phyloP scores from a whole-genome alignment of 2,797 vertebrate species.

The Podarcis lilfordi region DNA sequence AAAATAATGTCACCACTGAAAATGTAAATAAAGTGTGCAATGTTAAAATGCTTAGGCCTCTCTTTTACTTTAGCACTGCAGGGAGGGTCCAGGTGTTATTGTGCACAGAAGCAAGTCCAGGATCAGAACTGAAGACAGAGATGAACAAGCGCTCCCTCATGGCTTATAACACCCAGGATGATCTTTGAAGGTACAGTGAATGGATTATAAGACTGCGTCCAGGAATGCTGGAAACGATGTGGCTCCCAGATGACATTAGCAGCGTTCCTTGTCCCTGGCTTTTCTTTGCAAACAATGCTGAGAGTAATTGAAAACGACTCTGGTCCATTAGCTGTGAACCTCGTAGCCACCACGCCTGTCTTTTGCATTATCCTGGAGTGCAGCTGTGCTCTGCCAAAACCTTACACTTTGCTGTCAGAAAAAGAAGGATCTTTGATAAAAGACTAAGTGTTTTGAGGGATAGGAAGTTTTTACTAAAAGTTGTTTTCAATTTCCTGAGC shows the following conservation, averaged over 20 bases:
- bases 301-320: slow-evolving; percentile 52
- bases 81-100: slow-evolving; percentile 20
- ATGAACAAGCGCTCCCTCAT: not conserved
- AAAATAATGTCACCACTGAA: slow-evolving; percentile 34
- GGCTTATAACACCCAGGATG: slow-evolving; percentile 23
- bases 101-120: slow-evolving; percentile 17
- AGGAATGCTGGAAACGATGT: not conserved
- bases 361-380: slow-evolving; percentile 52
- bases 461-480: slow-evolving; percentile 60
- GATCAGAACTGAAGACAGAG: slow-evolving; percentile 17
- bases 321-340: slow-evolving; percentile 33
- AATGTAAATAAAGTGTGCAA: slow-evolving; percentile 21
- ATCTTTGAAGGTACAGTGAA: slow-evolving; percentile 20
- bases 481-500: slow-evolving; percentile 69
- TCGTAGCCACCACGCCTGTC: slow-evolving; percentile 19
- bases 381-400: slow-evolving; percentile 32
- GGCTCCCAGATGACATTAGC: not conserved
- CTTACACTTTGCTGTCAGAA: not conserved
- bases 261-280: slow-evolving; percentile 32
- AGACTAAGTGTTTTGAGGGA: slow-evolving; percentile 44
- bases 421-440: slow-evolving; percentile 54
- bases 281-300: slow-evolving; percentile 45
- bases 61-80: slow-evolving; percentile 15
- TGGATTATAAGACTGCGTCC: slow-evolving; percentile 30
- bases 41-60: slow-evolving; percentile 24